Base-by-base conservation (phyloP, 2,888 invertebrate species). In the Stenoptilia bipunctidactyla region DNA sequence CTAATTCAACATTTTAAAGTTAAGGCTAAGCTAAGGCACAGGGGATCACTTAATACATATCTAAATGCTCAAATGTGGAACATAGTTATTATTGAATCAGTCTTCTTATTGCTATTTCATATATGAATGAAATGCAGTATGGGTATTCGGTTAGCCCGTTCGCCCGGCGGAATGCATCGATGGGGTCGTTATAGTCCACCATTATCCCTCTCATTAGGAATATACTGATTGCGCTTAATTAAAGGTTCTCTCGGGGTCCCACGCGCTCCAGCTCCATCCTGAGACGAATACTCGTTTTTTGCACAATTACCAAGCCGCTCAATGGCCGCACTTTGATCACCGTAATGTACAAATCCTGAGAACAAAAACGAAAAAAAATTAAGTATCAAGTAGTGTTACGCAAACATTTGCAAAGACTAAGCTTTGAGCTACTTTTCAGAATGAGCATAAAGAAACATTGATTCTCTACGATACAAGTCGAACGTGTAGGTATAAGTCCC, bases 141-240 rank as follows among this genome's bases (percentile, higher is more conserved):
- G 64, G 52, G 58, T 66, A 66, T 72, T 72, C 67, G 65, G 66
- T 59, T 56, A 59, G 61, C 61, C 65, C 66, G 63, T 66, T 67
- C 66, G 55, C 55, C 61, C 64, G 55, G 56, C 58, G 71, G 82
- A 79, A 80, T 80, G 80, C 74, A 66, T 80, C 76, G 77, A 76
- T 76, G 73, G 66, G 73, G 58, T 76, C 75, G 73, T 76, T 74
- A 72, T 68, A 72, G 72, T 68, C 80, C 70, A 74, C 74, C 69
- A 82, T 82, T 80, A 83, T 74, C 75, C 67, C 82, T 70, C 75
- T 79, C 83, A 80, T 83, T 83, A 83, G 79, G 79, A 79, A 80
- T 83, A 83, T 73, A 80, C 80, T 83, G 83, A 83, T 83, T 83
- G 77, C 76, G 75, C 70, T 79, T 83, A 83, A 83, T 83, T 83